Evolutionary conservation across 2,888 invertebrate genomes (phyloP).

Genomic region (Dysmachus trigonus): DNA sequence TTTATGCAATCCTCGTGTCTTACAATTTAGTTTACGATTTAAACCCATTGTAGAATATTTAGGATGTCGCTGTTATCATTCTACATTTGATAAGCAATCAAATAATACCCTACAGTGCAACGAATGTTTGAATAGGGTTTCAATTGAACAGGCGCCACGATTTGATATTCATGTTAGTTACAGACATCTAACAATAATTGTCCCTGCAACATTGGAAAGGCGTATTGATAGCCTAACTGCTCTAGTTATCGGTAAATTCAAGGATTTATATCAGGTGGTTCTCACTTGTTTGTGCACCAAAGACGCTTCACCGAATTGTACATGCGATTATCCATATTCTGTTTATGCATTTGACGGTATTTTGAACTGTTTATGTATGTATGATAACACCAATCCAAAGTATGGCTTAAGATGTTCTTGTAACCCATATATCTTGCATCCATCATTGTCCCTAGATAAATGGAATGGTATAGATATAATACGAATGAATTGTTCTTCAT

Average conservation of each 20-base stretch:
- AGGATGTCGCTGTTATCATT: not conserved
- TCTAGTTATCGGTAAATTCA: not conserved
- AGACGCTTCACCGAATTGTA: not conserved
- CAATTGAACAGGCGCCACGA: not conserved
- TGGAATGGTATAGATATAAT: not conserved
- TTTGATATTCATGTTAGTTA: not conserved
- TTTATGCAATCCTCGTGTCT: not conserved
- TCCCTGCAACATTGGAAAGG: not conserved
- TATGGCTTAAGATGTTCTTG: not conserved
- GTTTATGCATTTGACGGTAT: not conserved
- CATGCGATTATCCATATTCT: not conserved
- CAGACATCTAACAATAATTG: not conserved
- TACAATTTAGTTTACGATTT: not conserved
- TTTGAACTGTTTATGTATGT: not conserved
- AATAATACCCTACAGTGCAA: not conserved
- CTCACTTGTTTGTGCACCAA: not conserved
- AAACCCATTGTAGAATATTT: not conserved
- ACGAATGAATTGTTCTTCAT: not conserved
- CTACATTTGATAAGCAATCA: not conserved
- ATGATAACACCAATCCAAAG: not conserved
- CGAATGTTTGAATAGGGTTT: not conserved
- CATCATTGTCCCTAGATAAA: not conserved
- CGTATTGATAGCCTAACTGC: not conserved
- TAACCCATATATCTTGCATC: not conserved
- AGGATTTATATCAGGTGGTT: not conserved